Conservation (phyloP, 2,797 vertebrate species). For the Ctenochaetus hawaiiensis region DNA sequence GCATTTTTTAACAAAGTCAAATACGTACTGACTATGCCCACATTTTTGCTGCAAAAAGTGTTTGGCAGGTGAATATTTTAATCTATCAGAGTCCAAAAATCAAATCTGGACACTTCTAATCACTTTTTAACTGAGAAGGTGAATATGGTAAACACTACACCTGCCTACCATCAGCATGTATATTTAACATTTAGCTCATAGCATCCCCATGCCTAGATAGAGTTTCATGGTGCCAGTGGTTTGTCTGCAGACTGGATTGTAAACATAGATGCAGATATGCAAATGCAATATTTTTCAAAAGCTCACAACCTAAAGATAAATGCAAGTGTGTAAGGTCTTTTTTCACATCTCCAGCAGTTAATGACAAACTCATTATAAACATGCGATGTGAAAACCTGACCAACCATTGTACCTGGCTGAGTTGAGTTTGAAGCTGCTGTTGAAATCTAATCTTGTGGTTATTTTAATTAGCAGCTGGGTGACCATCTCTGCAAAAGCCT, state of each 20-base stretch:
- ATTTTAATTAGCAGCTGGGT: not conserved
- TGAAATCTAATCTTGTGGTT: not conserved
- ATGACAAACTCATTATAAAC: not conserved
- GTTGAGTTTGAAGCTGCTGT: not conserved
- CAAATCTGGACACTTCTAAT: no score
- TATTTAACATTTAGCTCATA: not conserved
- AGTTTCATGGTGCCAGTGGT: not conserved
- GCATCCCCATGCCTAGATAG: not conserved
- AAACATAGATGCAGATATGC: not conserved
- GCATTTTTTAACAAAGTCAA: no score
- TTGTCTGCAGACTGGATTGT: not conserved
- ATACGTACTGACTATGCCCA: no score
- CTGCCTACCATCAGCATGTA: not conserved
- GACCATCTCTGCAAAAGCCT: not conserved
- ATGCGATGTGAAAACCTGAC: conserved; percentile 1
- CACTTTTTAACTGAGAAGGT: not conserved
- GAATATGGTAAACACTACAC: not conserved
- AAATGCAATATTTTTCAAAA: not conserved
- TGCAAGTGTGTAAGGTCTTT: not conserved
- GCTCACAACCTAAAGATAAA: not conserved
- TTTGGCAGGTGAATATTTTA: no score
- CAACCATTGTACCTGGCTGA: not conserved
- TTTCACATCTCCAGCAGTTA: not conserved
- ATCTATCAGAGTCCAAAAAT: no score
- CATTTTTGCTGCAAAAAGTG: no score